Base-by-base conservation (phyloP, 2,113 vertebrate genomes). In the Rhynchomys soricoides region DNA sequence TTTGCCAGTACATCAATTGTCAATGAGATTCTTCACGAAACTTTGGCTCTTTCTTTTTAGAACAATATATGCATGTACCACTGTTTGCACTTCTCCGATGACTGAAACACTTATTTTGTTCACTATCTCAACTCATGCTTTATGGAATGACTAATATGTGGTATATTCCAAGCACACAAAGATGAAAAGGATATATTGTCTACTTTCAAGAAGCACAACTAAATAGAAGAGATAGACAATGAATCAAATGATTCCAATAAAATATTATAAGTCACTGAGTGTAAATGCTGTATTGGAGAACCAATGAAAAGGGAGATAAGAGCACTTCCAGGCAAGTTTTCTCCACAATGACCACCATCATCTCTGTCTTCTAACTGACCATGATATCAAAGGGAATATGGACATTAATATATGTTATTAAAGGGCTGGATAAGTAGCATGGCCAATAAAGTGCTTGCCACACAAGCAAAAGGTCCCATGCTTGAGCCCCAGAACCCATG, bases 311-410 rank as follows among this genome's bases (percentile, higher is more conserved):
- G 19, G 5, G 10, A 19, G 12, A 22, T 48, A 31, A 48, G 3
- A 12, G 19, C 37, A 40, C 62, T 85, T 73, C 19, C 10, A 24
- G n/a, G 40, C 19, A 57, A 3, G 12, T n/a, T 50, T n/a, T n/a
- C 26, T 31, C 7, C 40, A 9, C 10, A 9, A 1, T 15, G 11
- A 12, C 26, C 7, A 5, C 57, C 3, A 12, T 10, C 50, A n/a
- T 48, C 78, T 40, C 26, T 71, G 11, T 90, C 22, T 37, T 26
- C 73, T 57, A 34, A 48, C 21, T 57, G n/a, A 0, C 8, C 43
- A 73, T 15, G 11, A 45, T 21, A 83, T 3, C 5, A 16, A 89
- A 77, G 12, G 40, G 57, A n/a, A 64, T 26, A 10, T 81, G 31
- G 15, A 81, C 71, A 50, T 81, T 15, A 87, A 52, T 75, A 68